phyloP scores from a whole-genome alignment of 1,140 invertebrate species.

The Papilio polytes region DNA sequence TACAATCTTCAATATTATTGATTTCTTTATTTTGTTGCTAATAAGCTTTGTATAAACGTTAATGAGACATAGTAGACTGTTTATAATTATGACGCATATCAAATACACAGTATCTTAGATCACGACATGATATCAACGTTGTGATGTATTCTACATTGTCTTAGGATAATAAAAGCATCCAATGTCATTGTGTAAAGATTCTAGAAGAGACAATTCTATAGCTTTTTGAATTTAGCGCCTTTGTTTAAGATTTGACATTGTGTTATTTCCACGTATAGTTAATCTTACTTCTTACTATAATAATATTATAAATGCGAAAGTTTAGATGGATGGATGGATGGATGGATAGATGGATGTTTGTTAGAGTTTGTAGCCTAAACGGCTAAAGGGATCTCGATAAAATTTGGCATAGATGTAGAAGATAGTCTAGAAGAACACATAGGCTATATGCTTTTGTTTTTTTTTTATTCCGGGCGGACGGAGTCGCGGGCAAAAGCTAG shows the following conservation, averaged over 20 bases:
- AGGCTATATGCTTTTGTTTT: too few species aligned
- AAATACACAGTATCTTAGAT: background rate
- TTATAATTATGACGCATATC: background rate
- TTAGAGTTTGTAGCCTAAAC: too few species aligned
- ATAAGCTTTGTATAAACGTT: background rate
- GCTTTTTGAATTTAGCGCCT: background rate
- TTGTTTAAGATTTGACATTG: background rate
- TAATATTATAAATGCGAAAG: too few species aligned
- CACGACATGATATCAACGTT: background rate
- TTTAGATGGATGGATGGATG: too few species aligned
- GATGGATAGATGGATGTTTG: too few species aligned
- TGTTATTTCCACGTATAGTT: background rate
- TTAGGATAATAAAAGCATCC: background rate
- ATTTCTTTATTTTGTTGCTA: background rate
- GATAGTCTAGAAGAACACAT: too few species aligned
- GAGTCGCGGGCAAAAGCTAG: too few species aligned
- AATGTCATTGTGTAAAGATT: background rate
- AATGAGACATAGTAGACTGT: background rate
- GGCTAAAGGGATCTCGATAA: too few species aligned
- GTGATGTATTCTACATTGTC: conserved; percentile 2
- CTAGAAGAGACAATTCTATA: background rate
- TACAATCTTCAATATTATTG: background rate
- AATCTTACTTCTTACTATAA: too few species aligned
- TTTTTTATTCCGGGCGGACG: too few species aligned
- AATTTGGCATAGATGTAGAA: too few species aligned